Evolutionary conservation across 1,140 invertebrate species (phyloP), one percentile per base, ranked within the genome.

Genomic region (Melanaphis sacchari): DNA sequence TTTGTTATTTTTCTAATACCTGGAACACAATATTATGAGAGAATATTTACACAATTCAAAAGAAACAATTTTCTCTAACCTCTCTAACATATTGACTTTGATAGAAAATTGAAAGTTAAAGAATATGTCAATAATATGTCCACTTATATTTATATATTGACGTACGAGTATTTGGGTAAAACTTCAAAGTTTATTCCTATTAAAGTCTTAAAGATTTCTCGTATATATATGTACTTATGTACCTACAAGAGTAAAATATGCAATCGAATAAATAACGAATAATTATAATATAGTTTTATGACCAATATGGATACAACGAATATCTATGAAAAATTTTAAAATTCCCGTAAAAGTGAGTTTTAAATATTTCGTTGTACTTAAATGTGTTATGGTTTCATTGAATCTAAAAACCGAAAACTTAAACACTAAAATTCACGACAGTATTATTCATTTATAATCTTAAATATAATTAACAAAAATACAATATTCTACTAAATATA

Each of bases 101-200:
- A 52, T 9, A 52, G 87, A 36, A 89, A 43, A 52, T 89, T 49
- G 43, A 88, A 88, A 88, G n/a, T 89, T 26, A 36, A n/a, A 46
- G 7, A 89, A 89, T 49, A 7, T 52, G n/a, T 52, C 87, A 36
- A 52, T 49, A 89, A 89, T 36, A 49, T 52, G n/a, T 89, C 46
- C 49, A 52, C 43, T 88, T 49, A 46, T 49, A n/a, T n/a, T n/a
- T 36, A n/a, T 36, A 31, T 46, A 36, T 88, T 88, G 43, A 88
- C 22, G 0, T 52, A 22, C 22, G n/a, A 15, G 21, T 89, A 52
- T 89, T 52, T 52, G 59, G 15, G 9, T 38, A 89, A 49, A 52
- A 22, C n/a, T 89, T 89, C 40, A 0, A 21, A 89, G 36, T 24
- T 36, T 89, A 52, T 89, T 89, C 46, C 15, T 36, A 5, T 21